phyloP scores from a whole-genome alignment of 1,140 invertebrate genomes.

The Chymomyza costata region DNA sequence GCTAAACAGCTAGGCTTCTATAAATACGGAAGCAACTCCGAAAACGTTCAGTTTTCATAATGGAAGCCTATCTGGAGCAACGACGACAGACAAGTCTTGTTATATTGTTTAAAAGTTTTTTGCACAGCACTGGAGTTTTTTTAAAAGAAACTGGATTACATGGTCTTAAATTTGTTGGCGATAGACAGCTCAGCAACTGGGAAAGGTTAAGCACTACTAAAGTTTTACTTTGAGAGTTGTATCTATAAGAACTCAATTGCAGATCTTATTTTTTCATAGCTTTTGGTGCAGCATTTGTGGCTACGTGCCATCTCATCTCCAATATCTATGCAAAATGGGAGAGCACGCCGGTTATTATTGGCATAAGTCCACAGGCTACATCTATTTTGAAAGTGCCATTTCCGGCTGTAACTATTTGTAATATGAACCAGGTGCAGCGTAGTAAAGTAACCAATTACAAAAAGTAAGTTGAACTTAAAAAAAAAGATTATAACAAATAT shows the following conservation, averaged over 20 bases:
- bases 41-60: too few species aligned
- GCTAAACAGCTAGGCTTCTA: too few species aligned
- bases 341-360: slow-evolving; percentile 84
- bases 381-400: slow-evolving; percentile 82
- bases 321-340: slow-evolving; percentile 84
- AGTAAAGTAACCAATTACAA: slow-evolving; percentile 61
- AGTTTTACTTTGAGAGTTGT: not conserved
- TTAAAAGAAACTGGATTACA: slow-evolving; percentile 81
- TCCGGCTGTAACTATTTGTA: slow-evolving; percentile 87
- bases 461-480: slow-evolving; percentile 28
- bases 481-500: not conserved
- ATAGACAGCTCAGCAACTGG: slow-evolving; percentile 78
- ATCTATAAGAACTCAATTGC: not conserved
- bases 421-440: slow-evolving; percentile 85
- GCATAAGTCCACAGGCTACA: slow-evolving; percentile 80
- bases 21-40: too few species aligned
- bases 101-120: slow-evolving; percentile 32
- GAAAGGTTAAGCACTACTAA: slow-evolving; percentile 79
- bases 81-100: too few species aligned
- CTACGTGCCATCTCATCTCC: slow-evolving; percentile 82
- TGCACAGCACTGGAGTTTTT: slow-evolving; percentile 75
- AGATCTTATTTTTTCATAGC: slow-evolving; percentile 75
- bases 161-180: slow-evolving; percentile 85
- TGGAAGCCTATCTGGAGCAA: too few species aligned
- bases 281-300: slow-evolving; percentile 80